Evolutionary conservation across 2,113 vertebrate species (phyloP), one percentile per base, ranked within the genome.

Genomic region (Corydoras sp.): DNA sequence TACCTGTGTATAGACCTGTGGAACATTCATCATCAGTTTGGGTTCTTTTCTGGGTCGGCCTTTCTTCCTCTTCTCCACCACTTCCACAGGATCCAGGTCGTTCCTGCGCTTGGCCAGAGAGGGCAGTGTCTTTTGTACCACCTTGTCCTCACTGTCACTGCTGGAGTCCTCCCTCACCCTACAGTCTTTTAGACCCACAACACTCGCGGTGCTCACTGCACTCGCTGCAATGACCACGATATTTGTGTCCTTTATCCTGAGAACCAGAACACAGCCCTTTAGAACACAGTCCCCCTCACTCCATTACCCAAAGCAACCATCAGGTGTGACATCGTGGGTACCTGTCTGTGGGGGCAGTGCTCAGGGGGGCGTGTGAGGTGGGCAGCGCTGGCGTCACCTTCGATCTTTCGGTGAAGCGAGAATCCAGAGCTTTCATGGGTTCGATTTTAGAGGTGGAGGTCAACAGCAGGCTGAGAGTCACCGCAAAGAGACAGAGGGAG

Each of bases 401-500:
- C 78, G 97, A 99, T 83, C 97, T 89, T 83, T 99, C 97, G 0
- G 97, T 99, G 80, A 99, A 98, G 76, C 97, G 89, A 3, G 97
- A 99, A 81, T 99, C 95, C 83, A 99, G 85, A 0, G 97, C 97
- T 84, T 96, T 99, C 96, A 97, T 99, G 0, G 96, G 96, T 67
- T 99, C 96, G 0, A 98, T 97, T 86, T 96, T 97, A 77, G 94
- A 90, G 56, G 95, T 92, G 24, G 94, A 90, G 0, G 91, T 92
- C 77, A 97, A 81, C 62, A 95, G 87, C 15, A 93, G 88, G 67
- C 84, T 86, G 18, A 91, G 82, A 0, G 89, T 90, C 18, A 90
- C 9, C 55, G 11, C 63, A n/a, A 32, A 35, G 31, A 49, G n/a
- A 49, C 6, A 74, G 2, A 30, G 43, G 11, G 82, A 87, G 10